Evolutionary conservation across 2,888 invertebrate species (phyloP), one percentile per base, ranked within the genome.

Genomic region (Exocentrus adspersus): DNA sequence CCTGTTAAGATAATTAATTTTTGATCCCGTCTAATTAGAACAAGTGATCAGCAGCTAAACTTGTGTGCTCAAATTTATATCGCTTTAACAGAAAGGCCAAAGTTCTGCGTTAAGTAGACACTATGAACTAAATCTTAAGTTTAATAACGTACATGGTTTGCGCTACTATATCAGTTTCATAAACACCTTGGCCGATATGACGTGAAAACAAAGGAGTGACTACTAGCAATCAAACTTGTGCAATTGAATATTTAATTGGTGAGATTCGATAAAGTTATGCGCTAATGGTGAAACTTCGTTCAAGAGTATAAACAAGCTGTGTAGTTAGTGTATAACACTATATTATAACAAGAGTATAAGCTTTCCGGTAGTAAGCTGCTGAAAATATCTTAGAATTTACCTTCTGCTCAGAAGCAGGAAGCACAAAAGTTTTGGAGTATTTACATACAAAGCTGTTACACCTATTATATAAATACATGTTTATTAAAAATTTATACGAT

Each of bases 111-210:
- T 48, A 37, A 56, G 48, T 46, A 56, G 62, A 54, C 41, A 50
- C 50, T 37, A 21, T 20, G 53, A 62, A 62, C 62, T 56, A 62
- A 62, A 62, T 60, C 60, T 62, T 37, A 56, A 62, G 62, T 62
- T 62, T 62, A 50, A 56, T 62, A 54, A 56, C 62, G n/a, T 21
- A 12, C 41, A 16, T 30, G 24, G 7, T 41, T 9, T 41, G 42
- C 41, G 42, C 20, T 42, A 20, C 21, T 12, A 53, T 41, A 53
- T 37, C 53, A 21, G 21, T 53, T 41, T 53, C 37, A 42, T 53
- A 53, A 53, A 53, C 53, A 53, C 53, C 42, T 53, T 42, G 41
- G 24, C 10, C 41, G 21, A 16, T 42, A 20, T 53, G 41, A n/a
- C n/a, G 41, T 37, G n/a, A 19, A 20, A 41, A 53, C 42, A 21